Base-by-base conservation (phyloP, 2,113 vertebrate species). In the Halcyon malimbica region DNA sequence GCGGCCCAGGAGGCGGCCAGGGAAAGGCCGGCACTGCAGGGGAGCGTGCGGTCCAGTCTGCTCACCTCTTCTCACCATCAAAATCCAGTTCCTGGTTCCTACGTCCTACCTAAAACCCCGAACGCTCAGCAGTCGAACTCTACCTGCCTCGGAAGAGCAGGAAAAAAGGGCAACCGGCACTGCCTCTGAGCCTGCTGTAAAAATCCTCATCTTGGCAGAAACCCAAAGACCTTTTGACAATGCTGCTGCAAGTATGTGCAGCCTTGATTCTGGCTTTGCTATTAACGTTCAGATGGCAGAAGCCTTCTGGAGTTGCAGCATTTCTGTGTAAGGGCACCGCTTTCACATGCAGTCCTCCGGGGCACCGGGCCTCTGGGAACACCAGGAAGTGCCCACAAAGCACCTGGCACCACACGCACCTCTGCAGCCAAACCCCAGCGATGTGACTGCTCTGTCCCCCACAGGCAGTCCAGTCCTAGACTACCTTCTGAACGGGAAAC, bases 351-450 rank as follows among this genome's bases (percentile, higher is more conserved):
- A 59, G 23, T 4, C 21, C 16, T 59, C 50, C 39, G 1, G 2
- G 0, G 13, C 25, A 8, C 4, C 5, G 0, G 7, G 25, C 11
- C 19, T n/a, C 10, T 13, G 2, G 0, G 4, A 70, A 16, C 39
- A 23, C 16, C 59, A 50, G 13, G 17, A 26, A 31, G 33, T 0
- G 10, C 3, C 21, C 62, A 16, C 21, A 31, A 15, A 59, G n/a
- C 0, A 5, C n/a, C 8, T 16, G 33, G 54, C 41, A 35, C n/a
- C 18, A 13, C 39, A 67, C 13, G 10, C 39, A 71, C 15, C 46
- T 7, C 33, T n/a, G 37, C 4, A 2, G 29, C 25, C 18, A n/a
- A 17, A 57, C 26, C 42, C 11, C 29, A 11, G 7, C 4, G 14
- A 7, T 5, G 6, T 39, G 41, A 13, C 29, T 16, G 39, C 7